Percentiles rank a stretch among this genome's conserved stretches.
Evolutionary conservation across 2,797 vertebrate species (phyloP).

Genomic region (Lepilemur ruficaudatus): DNA sequence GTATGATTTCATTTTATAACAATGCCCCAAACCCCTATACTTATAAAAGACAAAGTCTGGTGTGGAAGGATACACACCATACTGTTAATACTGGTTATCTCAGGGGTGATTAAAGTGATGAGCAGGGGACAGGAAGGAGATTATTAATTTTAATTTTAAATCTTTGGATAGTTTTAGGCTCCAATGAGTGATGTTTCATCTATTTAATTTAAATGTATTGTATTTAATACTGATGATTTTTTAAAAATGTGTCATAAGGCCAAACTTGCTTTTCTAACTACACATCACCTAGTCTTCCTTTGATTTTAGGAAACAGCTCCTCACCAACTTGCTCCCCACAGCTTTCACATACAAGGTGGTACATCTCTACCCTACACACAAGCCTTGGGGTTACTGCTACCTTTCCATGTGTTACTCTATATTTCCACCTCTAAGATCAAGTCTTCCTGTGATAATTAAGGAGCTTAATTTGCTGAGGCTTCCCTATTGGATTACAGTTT

Average conservation of each 20-base stretch:
- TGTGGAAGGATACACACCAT: neutral
- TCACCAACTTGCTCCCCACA: fast-evolving
- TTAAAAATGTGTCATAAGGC: neutral
- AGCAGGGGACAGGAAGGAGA: neutral
- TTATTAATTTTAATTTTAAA: conserved; percentile 11
- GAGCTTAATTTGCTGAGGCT: neutral
- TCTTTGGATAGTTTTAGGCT: neutral
- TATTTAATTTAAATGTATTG: neutral
- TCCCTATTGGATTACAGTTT: neutral
- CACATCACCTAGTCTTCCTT: neutral
- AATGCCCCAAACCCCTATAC: neutral
- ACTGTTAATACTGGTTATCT: neutral
- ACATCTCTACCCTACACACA: neutral
- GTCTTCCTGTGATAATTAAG: neutral
- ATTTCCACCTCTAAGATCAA: neutral
- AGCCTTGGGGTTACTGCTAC: neutral
- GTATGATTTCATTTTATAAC: neutral
- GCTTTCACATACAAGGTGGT: neutral
- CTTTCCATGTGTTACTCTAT: neutral
- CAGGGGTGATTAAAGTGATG: neutral
- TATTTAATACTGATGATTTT: neutral
- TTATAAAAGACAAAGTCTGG: neutral
- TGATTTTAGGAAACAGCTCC: neutral
- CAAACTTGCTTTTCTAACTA: conserved; percentile 28
- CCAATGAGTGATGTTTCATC: neutral